phyloP scores from a whole-genome alignment of 2,888 invertebrate species.

The Cryptus armator region DNA sequence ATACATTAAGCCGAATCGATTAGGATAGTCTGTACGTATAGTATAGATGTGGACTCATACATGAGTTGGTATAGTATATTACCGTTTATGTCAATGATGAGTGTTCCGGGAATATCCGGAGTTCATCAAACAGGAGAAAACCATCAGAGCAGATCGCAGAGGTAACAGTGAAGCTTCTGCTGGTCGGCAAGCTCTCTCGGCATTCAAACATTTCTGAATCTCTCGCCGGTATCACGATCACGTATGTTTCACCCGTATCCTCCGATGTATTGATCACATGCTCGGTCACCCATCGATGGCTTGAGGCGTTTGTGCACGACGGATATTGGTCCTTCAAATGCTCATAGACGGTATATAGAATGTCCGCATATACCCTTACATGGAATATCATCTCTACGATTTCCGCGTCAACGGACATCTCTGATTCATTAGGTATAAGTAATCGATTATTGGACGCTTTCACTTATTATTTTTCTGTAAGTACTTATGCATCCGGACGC shows the following conservation, averaged over 20 bases:
- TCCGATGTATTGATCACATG: constrained; percentile 69
- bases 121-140: constrained; percentile 3
- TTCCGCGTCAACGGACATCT: constrained; percentile 21
- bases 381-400: constrained; percentile 27
- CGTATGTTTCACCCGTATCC: constrained; percentile 22
- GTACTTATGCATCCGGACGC: background rate
- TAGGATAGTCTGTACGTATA: background rate
- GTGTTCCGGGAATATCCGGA: background rate
- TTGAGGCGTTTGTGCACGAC: constrained; percentile 44
- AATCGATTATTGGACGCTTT: background rate
- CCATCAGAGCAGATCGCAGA: background rate
- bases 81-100: background rate
- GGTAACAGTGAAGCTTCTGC: constrained; percentile 22
- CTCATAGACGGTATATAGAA: constrained; percentile 10
- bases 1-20: too few relatives aligned
- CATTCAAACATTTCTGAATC: constrained; percentile 36
- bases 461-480: background rate
- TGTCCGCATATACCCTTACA: background rate
- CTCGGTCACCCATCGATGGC: constrained; percentile 61
- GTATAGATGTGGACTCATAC: background rate
- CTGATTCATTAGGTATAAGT: background rate
- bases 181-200: constrained; percentile 11
- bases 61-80: background rate
- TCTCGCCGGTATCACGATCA: constrained; percentile 42
- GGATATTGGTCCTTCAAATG: constrained; percentile 17